Evolutionary conservation across 2,888 invertebrate genomes (phyloP), one percentile per base, ranked within the genome.

Genomic region (Eupsilia transversa): DNA sequence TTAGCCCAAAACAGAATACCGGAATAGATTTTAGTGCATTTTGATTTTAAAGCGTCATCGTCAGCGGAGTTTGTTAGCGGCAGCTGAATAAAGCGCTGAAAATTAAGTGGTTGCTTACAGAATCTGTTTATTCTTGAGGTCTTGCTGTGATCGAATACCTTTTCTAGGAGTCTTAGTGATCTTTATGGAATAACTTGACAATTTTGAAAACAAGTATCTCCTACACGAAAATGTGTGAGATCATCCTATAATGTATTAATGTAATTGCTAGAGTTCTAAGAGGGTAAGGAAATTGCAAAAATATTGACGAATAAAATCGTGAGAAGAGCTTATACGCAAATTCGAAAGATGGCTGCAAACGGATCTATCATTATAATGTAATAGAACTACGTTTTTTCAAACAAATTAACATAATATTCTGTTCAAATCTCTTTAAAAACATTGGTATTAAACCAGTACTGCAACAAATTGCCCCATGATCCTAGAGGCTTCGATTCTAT

Each of bases 1-100:
- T 85, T 87, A 87, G 60, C 57, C 33, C 41, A 38, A 80, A 82
- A 82, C 74, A 79, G 85, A 81, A 85, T 76, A 71, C 66, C 35
- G 60, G 73, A 88, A 85, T 76, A 72, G 78, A 76, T 64, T 81
- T 79, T 77, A 74, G 65, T 78, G 76, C 79, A 72, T 46, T 71
- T 81, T 72, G 69, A 74, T 79, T 82, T 85, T 65, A 72, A 73
- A 60, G 43, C 41, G 46, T 43, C 23, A 57, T 46, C 64, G 41
- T 43, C 23, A 57, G 54, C 64, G 41, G 49, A 33, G n/a, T 56
- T 68, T 79, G 35, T 65, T 56, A 30, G 54, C 41, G 49, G n/a
- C 12, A 20, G 46, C 60, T 56, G 41, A 60, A 63, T 76, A 41
- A 69, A 82, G 54, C 38, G 81, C 60, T 70, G 69, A 0, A 30